These are phyloP conservation scores for Sarcophaga peregrina DNA, from an alignment of 1,140 invertebrate species.

Conservation along the genomic window DNA sequence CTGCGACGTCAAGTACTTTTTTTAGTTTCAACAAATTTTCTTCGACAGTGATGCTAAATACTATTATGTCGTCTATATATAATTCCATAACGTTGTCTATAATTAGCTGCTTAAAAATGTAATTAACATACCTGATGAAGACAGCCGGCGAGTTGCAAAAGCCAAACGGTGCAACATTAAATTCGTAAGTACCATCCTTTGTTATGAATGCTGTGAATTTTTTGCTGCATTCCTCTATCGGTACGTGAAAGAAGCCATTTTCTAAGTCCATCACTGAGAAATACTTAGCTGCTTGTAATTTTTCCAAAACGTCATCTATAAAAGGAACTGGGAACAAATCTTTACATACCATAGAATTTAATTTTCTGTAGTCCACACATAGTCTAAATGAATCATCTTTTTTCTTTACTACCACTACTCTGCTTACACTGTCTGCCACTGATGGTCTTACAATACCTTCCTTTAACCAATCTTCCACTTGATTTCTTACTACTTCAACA, in stretches of 20 bases:
- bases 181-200: too few relatives aligned
- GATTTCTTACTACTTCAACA: not conserved
- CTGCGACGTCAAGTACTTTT: constrained; percentile 34
- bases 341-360: constrained; percentile 18
- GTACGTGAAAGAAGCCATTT: too few relatives aligned
- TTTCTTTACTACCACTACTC: constrained; percentile 21
- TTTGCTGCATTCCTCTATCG: too few relatives aligned
- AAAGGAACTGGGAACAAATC: constrained; percentile 37
- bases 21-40: constrained; percentile 42
- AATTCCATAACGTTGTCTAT: constrained; percentile 36
- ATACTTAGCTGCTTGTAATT: not conserved
- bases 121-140: not conserved
- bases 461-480: not conserved
- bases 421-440: not conserved
- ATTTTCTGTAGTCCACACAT: too few relatives aligned
- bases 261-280: too few relatives aligned
- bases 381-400: constrained; percentile 18
- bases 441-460: not conserved
- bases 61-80: constrained; percentile 49
- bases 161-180: too few relatives aligned
- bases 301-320: not conserved
- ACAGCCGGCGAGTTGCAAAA: too few relatives aligned
- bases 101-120: constrained; percentile 42
- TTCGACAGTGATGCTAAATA: constrained; percentile 33
- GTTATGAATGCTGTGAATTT: too few relatives aligned